Conservation (phyloP, 2,797 vertebrate genomes). For the Parauchenoglanis punctatus region DNA sequence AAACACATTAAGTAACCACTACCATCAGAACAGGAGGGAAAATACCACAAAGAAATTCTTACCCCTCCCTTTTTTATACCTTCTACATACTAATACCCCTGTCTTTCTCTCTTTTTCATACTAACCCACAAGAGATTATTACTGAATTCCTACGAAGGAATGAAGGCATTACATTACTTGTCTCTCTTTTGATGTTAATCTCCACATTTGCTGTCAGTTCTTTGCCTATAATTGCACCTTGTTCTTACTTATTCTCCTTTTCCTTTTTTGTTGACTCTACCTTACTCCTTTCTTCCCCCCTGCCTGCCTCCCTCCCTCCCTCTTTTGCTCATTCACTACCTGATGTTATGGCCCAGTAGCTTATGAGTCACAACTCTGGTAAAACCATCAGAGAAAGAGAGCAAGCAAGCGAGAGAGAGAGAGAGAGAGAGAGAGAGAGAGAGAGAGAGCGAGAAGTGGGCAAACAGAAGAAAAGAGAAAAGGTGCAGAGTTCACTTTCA, state of each 20-base stretch:
- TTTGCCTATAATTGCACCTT: constrained; percentile 25
- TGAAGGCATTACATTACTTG: constrained; percentile 63
- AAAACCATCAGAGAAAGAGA: constrained; percentile 78
- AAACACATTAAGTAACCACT: constrained; percentile 71
- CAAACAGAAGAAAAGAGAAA: constrained; percentile 61
- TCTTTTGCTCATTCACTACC: constrained; percentile 74
- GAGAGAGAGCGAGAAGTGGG: constrained; percentile 20
- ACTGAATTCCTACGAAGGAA: neutral
- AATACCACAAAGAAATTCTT: constrained; percentile 5
- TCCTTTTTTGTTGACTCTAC: constrained; percentile 52
- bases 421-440: neutral
- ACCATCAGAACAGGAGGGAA: constrained; percentile 46
- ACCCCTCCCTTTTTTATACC: constrained; percentile 73
- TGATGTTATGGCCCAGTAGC: constrained; percentile 76
- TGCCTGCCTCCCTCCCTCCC: constrained; percentile 41
- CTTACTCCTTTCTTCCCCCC: constrained; percentile 31
- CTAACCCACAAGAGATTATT: neutral
- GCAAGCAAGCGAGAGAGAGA: constrained; percentile 43
- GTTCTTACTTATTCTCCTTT: constrained; percentile 7
- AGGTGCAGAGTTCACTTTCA: constrained; percentile 18
- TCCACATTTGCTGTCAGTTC: constrained; percentile 17
- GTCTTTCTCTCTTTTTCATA: constrained; percentile 53
- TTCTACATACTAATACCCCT: constrained; percentile 67
- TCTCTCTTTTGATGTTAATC: constrained; percentile 62
- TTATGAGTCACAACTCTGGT: constrained; percentile 83